Base-by-base conservation (phyloP, 2,113 vertebrate species). In the Phrynosoma platyrhinos region DNA sequence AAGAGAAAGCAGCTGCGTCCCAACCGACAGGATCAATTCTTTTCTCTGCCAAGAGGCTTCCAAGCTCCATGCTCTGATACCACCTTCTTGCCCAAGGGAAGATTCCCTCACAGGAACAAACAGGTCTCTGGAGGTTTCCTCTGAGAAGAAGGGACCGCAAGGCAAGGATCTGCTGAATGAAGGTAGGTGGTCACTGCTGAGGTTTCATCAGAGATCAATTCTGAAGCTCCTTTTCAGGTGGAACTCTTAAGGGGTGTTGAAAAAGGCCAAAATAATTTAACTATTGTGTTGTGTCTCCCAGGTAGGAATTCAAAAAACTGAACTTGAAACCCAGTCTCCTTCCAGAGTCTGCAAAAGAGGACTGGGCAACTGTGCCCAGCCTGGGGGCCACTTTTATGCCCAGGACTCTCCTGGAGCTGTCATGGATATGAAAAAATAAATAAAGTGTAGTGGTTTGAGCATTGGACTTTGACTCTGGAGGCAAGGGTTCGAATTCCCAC, bases 21-120 rank as follows among this genome's bases (percentile, higher is more conserved):
- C 97, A 76, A 90, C 95, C 40, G 96, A 97, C 91, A 97, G 95
- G 79, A 96, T 96, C 10, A 95, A 94, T 47, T 97, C 97, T 78
- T 95, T 96, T 84, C 95, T 96, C 42, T 91, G 84, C 87, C 83
- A 92, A n/a, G 90, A 93, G 14, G 83, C 66, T 32, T 82, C 86
- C 58, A 87, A 7, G n/a, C n/a, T 52, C 85, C 83, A 47, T 4
- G 21, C 79, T 62, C 66, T 77, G 5, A 42, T 36, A 2, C 25
- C 47, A 4, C 21, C 82, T 30, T 78, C 78, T 53, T 64, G 32
- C 58, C 12, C 79, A 18, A 42, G 16, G 8, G 47, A 85, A 20
- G 82, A 78, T 3, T 58, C 64, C 25, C 58, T 80, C 5, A 2
- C 20, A 69, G 40, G 36, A 47, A 21, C 21, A 5, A 23, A 27